Percentiles rank a stretch among this genome's conserved stretches.
Evolutionary conservation across 2,888 invertebrate genomes (phyloP).

Genomic region (Allacma fusca): DNA sequence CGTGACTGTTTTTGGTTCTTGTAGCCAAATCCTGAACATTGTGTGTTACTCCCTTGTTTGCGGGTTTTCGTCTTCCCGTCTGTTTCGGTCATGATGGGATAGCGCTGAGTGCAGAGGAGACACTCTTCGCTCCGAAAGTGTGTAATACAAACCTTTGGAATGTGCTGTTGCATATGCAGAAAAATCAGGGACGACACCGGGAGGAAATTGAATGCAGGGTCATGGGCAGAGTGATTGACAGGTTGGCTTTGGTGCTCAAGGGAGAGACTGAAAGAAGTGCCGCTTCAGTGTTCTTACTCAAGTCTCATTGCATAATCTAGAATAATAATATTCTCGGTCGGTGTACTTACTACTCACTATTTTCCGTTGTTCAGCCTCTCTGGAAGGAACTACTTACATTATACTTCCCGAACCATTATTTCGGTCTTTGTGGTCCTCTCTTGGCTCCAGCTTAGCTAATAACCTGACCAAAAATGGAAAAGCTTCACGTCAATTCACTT

Average conservation of each 20-base stretch:
- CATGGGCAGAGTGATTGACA: conserved; percentile 53
- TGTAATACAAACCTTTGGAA: conserved; percentile 23
- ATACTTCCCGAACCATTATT: conserved; percentile 16
- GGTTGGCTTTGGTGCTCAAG: conserved; percentile 43
- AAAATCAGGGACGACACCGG: neutral
- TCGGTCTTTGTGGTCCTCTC: conserved; percentile 22
- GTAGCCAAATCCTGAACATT: neutral
- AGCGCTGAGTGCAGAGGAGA: neutral
- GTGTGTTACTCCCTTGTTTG: neutral
- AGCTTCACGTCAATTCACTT: conserved; percentile 45
- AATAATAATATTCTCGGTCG: neutral
- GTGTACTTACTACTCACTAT: too few relatives aligned
- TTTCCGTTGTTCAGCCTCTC: too few relatives aligned
- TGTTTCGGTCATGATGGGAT: neutral
- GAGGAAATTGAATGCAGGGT: conserved; percentile 53
- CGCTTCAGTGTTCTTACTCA: conserved; percentile 22
- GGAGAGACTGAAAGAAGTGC: conserved; percentile 41
- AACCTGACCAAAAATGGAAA: conserved; percentile 57
- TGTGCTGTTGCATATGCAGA: conserved; percentile 27
- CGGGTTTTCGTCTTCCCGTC: neutral
- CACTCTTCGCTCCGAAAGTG: too few relatives aligned
- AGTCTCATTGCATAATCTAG: conserved; percentile 10
- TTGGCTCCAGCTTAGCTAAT: conserved; percentile 50
- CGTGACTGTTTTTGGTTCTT: neutral
- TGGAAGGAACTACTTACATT: neutral